Base-by-base conservation (phyloP, 2,113 vertebrate species). In the Sorex araneus region DNA sequence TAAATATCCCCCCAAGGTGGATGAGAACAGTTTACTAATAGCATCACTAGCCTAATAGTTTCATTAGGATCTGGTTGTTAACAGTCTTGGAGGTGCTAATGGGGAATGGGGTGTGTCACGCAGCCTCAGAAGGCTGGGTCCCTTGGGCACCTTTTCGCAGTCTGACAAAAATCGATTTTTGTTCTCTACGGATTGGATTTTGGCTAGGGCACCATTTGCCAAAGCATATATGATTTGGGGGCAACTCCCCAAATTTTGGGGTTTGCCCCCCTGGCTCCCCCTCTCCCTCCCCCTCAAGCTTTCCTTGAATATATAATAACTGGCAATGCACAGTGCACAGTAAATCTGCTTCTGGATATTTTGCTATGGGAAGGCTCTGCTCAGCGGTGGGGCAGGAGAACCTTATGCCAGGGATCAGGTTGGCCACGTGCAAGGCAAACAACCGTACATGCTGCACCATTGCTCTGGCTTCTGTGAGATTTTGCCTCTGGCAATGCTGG, bases 81-180 rank as follows among this genome's bases (percentile, higher is more conserved):
- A 40, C 15, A 19, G 77, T n/a, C 73, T 93, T 87, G 69, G 54
- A 84, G 27, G 10, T 15, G 34, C 69, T 67, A 21, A 45, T 54
- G 25, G 74, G n/a, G 27, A 76, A 13, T 60, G 74, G 30, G 54
- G 54, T 54, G 54, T 54, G 54, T 54, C 54, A 16, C 15, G 54
- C 54, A 15, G 77, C 70, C 43, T 30, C 54, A 74, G 30, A 87
- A 2, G 19, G 2, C 45, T 81, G 32, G 0, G 25, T 16, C 30
- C 40, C 40, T 40, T 40, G 54, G 54, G 54, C 13, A 54, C 54
- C 13, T 19, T 88, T 66, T n/a, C 45, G 12, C 3, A 57, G 8
- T 28, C 23, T 40, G 83, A 30, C 28, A 69, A 54, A 95, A 93
- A 74, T 63, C 69, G 83, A 16, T 10, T 74, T 88, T 30, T 32